Evolutionary conservation across 2,797 vertebrate genomes (phyloP).

Genomic region (Pachyuromys duprasi): DNA sequence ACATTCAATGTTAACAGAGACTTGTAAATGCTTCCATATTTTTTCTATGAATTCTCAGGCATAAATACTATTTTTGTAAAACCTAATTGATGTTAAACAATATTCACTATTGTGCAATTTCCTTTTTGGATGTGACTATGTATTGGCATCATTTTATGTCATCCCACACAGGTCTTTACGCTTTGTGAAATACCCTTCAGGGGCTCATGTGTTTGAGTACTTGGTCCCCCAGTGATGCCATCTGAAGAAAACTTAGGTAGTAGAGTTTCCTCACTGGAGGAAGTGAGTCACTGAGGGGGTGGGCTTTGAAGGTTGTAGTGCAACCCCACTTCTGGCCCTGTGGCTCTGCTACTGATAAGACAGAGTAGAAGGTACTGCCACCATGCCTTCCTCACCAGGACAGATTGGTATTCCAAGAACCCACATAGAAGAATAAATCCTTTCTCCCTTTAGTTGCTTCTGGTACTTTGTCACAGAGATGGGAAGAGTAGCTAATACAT

Average conservation of each 20-base stretch:
- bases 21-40: slow-evolving; percentile 19
- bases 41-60: not conserved
- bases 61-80: not conserved
- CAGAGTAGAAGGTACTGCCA: not conserved
- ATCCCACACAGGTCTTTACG: not conserved
- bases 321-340: not conserved
- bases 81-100: not conserved
- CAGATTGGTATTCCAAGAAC: not conserved
- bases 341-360: not conserved
- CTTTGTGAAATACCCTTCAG: not conserved
- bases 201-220: not conserved
- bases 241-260: not conserved
- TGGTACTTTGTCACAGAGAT: not conserved
- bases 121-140: not conserved
- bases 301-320: not conserved
- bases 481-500: not conserved
- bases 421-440: not conserved
- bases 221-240: not conserved
- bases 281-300: not conserved
- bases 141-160: not conserved
- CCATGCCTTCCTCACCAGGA: not conserved
- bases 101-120: not conserved
- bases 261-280: not conserved
- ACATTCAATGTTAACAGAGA: not conserved
- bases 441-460: not conserved